Base-by-base conservation (phyloP, 2,113 vertebrate genomes). In the Lepisosteus osseus region DNA sequence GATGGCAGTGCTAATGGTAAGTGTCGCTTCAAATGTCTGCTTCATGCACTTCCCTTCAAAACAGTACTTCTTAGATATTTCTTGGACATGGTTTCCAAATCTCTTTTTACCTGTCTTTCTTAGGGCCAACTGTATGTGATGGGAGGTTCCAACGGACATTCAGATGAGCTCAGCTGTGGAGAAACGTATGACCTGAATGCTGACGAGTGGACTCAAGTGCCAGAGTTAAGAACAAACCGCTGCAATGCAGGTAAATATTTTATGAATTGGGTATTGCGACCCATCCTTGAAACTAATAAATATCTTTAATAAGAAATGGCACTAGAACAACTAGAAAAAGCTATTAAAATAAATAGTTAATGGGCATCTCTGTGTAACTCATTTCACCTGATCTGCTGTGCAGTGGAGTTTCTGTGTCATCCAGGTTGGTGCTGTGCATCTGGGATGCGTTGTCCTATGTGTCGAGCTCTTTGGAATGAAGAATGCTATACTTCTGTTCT, bases 1-100 rank as follows among this genome's bases (percentile, higher is more conserved):
- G 84, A 99, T 99, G 97, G 95, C 97, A 0, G 95, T 97, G 65
- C 84, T 99, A 7, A 98, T 96, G 97, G 97, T 98, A 87, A 41
- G 73, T 69, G 41, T 15, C 6, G 65, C 47, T 6, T 9, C 5
- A 51, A 5, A 5, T 51, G 47, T 9, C 5, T 5, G 47, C 47
- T 9, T 51, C 57, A 59, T 5, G 57, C 57, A 59, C 57, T n/a
- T 9, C 47, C 15, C 29, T 51, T 3, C 9, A 17, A 54, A 11
- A 2, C 2, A 9, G 47, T 3, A 17, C 15, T 17, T 68, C 5
- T 3, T 51, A 7, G 15, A 17, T 47, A 2, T 29, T 40, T 14
- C 2, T 61, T n/a, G 44, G n/a, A 13, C 41, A 15, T 61, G 42
- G 14, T 61, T 12, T 61, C 43, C 42, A 14, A n/a, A 12, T 45